These are phyloP conservation scores for Caretta caretta DNA, from an alignment of 2,113 vertebrate species.

Conservation along the genomic window DNA sequence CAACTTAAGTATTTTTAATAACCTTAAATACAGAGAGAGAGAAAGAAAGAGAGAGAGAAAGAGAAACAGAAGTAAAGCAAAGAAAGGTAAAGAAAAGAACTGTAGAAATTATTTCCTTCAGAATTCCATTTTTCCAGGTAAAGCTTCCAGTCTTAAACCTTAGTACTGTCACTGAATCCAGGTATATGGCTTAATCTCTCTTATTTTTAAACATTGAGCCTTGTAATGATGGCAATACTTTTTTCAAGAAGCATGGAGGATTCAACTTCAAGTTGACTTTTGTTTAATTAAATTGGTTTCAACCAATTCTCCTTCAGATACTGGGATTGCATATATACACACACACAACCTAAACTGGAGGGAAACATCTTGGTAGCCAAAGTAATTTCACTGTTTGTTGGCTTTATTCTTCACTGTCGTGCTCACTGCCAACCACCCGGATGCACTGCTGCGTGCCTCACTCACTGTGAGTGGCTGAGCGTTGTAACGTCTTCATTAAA, in stretches of 20 bases:
- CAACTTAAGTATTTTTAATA: neutral
- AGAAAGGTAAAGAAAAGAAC: neutral
- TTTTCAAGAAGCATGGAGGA: neutral
- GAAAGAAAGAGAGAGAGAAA: too few relatives aligned
- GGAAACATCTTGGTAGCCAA: neutral
- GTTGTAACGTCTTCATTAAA: conserved; percentile 19
- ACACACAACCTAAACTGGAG: neutral
- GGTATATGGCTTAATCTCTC: neutral
- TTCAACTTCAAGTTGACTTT: neutral
- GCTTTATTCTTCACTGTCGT: neutral
- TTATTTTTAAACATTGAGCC: neutral
- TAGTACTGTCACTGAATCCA: neutral
- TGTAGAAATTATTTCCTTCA: neutral
- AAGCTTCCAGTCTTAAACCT: neutral
- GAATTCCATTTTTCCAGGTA: neutral
- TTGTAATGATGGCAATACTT: neutral
- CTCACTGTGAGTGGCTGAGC: neutral
- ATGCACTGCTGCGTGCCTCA: neutral
- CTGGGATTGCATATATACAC: neutral
- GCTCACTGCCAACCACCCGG: neutral
- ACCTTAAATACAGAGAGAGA: neutral
- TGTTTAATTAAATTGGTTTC: neutral
- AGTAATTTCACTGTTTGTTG: neutral
- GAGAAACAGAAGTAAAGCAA: neutral
- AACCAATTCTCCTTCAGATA: neutral